These are phyloP conservation scores for Eledona agricola DNA, from an alignment of 2,888 invertebrate genomes.

Conservation along the genomic window DNA sequence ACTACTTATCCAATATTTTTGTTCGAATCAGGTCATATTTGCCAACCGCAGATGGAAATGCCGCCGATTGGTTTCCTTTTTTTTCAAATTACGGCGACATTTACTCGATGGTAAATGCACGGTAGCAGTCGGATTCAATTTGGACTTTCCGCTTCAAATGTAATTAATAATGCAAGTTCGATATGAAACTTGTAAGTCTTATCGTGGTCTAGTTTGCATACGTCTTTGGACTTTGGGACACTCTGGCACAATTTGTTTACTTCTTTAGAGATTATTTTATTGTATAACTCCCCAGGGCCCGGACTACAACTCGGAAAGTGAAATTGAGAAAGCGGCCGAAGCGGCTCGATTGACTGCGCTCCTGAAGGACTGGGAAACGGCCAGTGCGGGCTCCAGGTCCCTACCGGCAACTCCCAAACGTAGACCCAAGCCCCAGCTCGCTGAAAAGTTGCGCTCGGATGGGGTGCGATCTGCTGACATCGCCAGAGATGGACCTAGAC, in stretches of 20 bases:
- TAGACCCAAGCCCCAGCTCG: conserved; percentile 50
- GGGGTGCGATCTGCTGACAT: conserved; percentile 41
- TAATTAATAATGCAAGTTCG: conserved; percentile 20
- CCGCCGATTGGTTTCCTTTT: too few species aligned
- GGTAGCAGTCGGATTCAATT: conserved; percentile 6
- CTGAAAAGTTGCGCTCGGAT: conserved; percentile 36
- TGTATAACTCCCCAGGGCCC: conserved; percentile 69
- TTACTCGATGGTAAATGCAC: too few species aligned
- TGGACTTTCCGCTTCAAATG: conserved; percentile 10
- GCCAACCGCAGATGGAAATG: too few species aligned
- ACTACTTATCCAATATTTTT: too few species aligned
- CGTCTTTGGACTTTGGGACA: conserved; percentile 6
- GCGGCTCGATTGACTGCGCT: conserved; percentile 73
- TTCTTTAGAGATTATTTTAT: conserved; percentile 42
- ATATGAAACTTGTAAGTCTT: conserved; percentile 14
- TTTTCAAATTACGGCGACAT: too few species aligned
- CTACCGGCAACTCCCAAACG: conserved; percentile 66
- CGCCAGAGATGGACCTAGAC: conserved; percentile 32
- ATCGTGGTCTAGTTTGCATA: conserved; percentile 15
- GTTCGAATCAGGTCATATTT: too few species aligned
- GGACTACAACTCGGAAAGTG: conserved; percentile 82
- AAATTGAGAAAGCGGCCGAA: conserved; percentile 76
- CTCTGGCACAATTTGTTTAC: conserved; percentile 2
- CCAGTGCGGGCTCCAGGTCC: conserved; percentile 69
- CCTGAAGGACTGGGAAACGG: conserved; percentile 80